A percentile compares a stretch with the other conserved stretches of the same genome.
phyloP scores from a whole-genome alignment of 2,888 invertebrate genomes.

The Stenolophus ochropezus region DNA sequence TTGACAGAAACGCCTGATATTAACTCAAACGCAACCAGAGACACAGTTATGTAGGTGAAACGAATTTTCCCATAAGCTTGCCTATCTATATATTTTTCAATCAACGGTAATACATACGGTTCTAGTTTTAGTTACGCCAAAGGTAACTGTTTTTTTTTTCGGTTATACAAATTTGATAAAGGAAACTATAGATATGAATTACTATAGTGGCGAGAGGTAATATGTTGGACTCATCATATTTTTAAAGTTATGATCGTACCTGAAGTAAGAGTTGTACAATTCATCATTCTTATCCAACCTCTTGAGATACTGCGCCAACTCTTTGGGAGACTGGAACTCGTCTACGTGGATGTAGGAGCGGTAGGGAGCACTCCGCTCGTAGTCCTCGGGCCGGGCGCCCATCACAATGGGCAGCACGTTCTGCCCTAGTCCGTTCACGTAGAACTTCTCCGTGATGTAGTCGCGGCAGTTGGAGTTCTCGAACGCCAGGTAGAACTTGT shows the following conservation, averaged over 20 bases:
- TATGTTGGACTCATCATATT: too few species aligned
- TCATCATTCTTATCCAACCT: constrained; percentile 90
- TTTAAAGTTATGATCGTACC: constrained; percentile 69
- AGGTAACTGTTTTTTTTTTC: too few species aligned
- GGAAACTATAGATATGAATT: too few species aligned
- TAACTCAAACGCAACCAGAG: too few species aligned
- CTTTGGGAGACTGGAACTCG: constrained; percentile 91
- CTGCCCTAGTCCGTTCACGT: constrained; percentile 93
- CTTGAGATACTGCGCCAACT: constrained; percentile 90
- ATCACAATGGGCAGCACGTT: constrained; percentile 95
- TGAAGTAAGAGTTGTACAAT: constrained; percentile 96
- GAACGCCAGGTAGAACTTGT: constrained; percentile 97
- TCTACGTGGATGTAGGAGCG: constrained; percentile 97
- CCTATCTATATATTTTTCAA: too few species aligned
- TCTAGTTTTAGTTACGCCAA: too few species aligned
- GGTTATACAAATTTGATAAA: too few species aligned
- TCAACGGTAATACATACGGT: too few species aligned
- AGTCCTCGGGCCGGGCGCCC: constrained; percentile 95
- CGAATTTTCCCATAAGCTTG: too few species aligned
- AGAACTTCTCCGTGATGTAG: constrained; percentile 98
- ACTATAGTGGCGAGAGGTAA: too few species aligned
- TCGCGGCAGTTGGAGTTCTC: constrained; percentile 98
- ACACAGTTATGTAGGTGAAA: too few species aligned
- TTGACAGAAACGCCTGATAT: too few species aligned
- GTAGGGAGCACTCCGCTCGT: constrained; percentile 90